Percentiles rank a stretch among this genome's conserved stretches.
Conservation (phyloP, 2,888 invertebrate species). For the Leptarthrus brevirostris region DNA sequence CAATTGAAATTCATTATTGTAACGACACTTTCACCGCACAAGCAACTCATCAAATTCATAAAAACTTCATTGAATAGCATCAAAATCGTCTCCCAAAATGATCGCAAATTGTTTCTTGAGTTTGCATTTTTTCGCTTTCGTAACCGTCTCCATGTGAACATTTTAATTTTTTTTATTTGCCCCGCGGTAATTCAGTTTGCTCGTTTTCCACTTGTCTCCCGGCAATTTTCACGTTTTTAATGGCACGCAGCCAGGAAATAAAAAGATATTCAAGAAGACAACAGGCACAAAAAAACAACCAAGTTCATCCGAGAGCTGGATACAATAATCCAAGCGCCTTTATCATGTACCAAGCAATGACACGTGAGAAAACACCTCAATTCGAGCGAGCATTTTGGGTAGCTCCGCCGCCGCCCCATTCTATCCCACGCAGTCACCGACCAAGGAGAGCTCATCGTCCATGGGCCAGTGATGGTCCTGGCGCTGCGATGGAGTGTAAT, state of each 20-base stretch:
- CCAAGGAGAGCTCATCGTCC: slow-evolving; percentile 34
- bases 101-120: slow-evolving; percentile 32
- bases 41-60: background rate
- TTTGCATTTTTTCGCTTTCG: slow-evolving; percentile 15
- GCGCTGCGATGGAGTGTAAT: slow-evolving; percentile 61
- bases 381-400: background rate
- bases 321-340: slow-evolving; percentile 21
- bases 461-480: slow-evolving; percentile 38
- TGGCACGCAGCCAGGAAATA: slow-evolving; percentile 31
- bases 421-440: slow-evolving; percentile 10
- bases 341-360: slow-evolving; percentile 41
- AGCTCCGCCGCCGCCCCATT: background rate
- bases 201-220: slow-evolving; percentile 33
- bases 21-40: background rate
- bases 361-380: slow-evolving; percentile 43
- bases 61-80: slow-evolving; percentile 18
- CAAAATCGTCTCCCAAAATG: slow-evolving; percentile 6
- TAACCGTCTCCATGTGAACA: slow-evolving; percentile 22
- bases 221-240: slow-evolving; percentile 46
- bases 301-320: slow-evolving; percentile 9
- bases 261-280: background rate
- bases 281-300: background rate
- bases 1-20: too few species aligned
- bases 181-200: slow-evolving; percentile 19
- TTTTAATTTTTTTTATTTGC: slow-evolving; percentile 48